phyloP scores from a whole-genome alignment of 1,140 invertebrate genomes.

The Maconellicoccus hirsutus region DNA sequence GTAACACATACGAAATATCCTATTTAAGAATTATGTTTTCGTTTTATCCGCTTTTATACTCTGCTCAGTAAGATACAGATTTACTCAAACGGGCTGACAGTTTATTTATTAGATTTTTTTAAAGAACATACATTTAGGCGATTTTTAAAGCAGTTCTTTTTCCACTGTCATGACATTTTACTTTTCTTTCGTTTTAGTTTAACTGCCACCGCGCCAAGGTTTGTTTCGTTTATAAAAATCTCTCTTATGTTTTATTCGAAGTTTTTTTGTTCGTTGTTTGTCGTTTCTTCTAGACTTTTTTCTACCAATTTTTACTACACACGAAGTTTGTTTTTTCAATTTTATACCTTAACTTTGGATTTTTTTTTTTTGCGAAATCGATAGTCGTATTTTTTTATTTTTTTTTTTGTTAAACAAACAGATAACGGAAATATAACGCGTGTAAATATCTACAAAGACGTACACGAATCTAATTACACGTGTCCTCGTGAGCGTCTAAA shows the following conservation, averaged over 20 bases:
- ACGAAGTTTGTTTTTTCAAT: too few relatives aligned
- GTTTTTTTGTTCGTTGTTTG: too few relatives aligned
- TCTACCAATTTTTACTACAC: too few relatives aligned
- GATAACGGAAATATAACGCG: too few relatives aligned
- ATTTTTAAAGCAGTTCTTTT: neutral
- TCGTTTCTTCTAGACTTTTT: too few relatives aligned
- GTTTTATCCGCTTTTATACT: conserved; percentile 4
- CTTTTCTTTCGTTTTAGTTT: neutral
- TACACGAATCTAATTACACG: too few relatives aligned
- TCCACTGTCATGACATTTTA: neutral
- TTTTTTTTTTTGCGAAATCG: too few relatives aligned
- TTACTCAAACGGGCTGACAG: neutral
- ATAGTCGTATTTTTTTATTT: too few relatives aligned
- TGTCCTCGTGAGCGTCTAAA: too few relatives aligned
- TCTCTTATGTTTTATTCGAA: neutral
- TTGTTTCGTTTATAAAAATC: neutral
- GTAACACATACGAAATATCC: conserved; percentile 8
- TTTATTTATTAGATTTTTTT: conserved; percentile 1
- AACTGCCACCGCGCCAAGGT: neutral
- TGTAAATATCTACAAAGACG: too few relatives aligned
- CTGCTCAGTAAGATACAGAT: neutral
- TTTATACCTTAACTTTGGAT: too few relatives aligned
- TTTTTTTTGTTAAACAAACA: too few relatives aligned
- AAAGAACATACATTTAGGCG: conserved; percentile 3
- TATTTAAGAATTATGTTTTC: conserved; percentile 6